Base-by-base conservation (phyloP, 2,888 invertebrate genomes). In the Acanthopleura granulata region DNA sequence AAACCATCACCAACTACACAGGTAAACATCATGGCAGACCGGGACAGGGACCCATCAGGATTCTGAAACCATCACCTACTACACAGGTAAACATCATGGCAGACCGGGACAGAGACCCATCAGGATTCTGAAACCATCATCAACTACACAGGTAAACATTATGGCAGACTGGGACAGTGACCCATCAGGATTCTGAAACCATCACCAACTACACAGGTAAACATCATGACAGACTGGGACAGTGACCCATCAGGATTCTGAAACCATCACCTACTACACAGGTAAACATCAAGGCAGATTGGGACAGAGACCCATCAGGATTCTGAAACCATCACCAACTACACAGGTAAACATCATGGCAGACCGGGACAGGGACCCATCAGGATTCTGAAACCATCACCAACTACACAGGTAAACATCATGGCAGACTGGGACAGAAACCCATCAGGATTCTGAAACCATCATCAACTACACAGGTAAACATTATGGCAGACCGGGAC, bases 21-120 rank as follows among this genome's bases (percentile, higher is more conserved):
- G n/a, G n/a, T n/a, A n/a, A n/a, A n/a, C 97, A 99, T 99, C 97
- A 99, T 98, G 0, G 99, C 99, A 0, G 99, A 98, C 86, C 99
- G 99, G 0, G 99, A 99, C 29, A 99, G 91, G 0, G 98, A 98
- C 0, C 99, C 99, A 90, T 99, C 99, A 0, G 99, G 99, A 92
- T 99, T 99, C 92, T 92, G 86, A 18, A 78, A 74, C 15, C 40
- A 70, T 18, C n/a, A 57, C 57, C 18, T n/a, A n/a, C n/a, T n/a
- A n/a, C n/a, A n/a, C n/a, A n/a, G n/a, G n/a, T n/a, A n/a, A 22
- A 57, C 97, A 99, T 99, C 97, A 99, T 98, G 0, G 99, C 99
- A 0, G 99, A 98, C 86, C 99, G 99, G 0, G 99, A 99, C 29
- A 99, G 91, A 0, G 98, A 98, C 0, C 99, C 99, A 90, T 99